A percentile compares a stretch with the other conserved stretches of the same genome.
Conservation (phyloP, 2,888 invertebrate species). For the Spisula solida region DNA sequence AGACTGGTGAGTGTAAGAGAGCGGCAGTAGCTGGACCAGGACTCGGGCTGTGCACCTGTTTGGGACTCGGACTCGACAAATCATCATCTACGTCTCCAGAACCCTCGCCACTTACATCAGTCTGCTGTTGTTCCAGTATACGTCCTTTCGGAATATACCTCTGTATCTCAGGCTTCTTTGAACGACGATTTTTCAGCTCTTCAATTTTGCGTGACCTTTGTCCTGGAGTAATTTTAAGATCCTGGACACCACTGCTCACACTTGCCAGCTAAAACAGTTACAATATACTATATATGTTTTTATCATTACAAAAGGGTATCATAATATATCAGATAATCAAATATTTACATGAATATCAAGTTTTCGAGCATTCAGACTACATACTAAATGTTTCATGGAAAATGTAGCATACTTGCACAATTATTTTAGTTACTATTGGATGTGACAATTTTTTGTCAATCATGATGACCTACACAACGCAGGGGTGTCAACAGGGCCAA, state of each 20-base stretch:
- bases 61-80: conserved; percentile 59
- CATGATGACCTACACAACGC: no score
- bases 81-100: conserved; percentile 54
- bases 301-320: no score
- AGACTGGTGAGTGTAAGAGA: conserved; percentile 32
- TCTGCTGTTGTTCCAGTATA: conserved; percentile 70
- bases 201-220: conserved; percentile 44
- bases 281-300: neutral
- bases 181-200: conserved; percentile 50
- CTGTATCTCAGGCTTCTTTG: conserved; percentile 81
- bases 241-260: conserved; percentile 52
- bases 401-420: no score
- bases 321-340: no score
- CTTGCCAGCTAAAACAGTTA: conserved; percentile 63
- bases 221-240: conserved; percentile 50
- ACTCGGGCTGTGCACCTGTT: conserved; percentile 53
- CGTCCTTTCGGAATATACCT: conserved; percentile 82
- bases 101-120: conserved; percentile 59
- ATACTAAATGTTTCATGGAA: no score
- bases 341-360: no score
- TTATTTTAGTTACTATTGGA: no score
- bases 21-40: conserved; percentile 48
- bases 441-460: no score
- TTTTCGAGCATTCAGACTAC: no score
- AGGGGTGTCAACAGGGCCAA: no score